Conservation (phyloP, 2,113 vertebrate species). For the Halcyon malimbica region DNA sequence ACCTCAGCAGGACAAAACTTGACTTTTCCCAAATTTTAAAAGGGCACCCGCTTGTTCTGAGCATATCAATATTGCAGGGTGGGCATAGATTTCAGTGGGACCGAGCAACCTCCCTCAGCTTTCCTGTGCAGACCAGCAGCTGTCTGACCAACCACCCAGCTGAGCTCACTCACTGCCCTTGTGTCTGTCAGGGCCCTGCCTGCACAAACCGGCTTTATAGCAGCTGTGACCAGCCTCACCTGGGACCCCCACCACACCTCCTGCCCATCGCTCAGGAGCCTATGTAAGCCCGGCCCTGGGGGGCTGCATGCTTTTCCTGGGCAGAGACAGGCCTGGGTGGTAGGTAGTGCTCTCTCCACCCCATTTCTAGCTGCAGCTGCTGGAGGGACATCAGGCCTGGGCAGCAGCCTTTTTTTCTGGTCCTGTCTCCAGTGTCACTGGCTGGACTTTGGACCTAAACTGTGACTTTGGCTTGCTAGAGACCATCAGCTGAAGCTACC, state of each 20-base stretch:
- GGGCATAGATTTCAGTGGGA: neutral
- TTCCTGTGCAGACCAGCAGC: neutral
- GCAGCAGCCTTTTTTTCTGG: neutral
- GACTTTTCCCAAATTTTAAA: neutral
- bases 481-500: neutral
- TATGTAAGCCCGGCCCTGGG: neutral
- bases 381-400: neutral
- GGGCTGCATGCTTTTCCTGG: neutral
- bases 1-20: neutral
- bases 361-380: neutral
- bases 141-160: neutral
- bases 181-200: neutral
- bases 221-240: neutral
- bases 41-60: neutral
- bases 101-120: neutral
- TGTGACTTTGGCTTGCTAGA: neutral
- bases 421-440: neutral
- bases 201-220: neutral
- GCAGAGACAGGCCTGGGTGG: fast-evolving
- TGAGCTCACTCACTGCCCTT: neutral
- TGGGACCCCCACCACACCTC: neutral
- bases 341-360: neutral
- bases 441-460: neutral
- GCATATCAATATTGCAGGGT: neutral
- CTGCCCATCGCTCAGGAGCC: neutral